Evolutionary conservation across 2,113 vertebrate species (phyloP).

Genomic region (Syrmaticus mikado): DNA sequence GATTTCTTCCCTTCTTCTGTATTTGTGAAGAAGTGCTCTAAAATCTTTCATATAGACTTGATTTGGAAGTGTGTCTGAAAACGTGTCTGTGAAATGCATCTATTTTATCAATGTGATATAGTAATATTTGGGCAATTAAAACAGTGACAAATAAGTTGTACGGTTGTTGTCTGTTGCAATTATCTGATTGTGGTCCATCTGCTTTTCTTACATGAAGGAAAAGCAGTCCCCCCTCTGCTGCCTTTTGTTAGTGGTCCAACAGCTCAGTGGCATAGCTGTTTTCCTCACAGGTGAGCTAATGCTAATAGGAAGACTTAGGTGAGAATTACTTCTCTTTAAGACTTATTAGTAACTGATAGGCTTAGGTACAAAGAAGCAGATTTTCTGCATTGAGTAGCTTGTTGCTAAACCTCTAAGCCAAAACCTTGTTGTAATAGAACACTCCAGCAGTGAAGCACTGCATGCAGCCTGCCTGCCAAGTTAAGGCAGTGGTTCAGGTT

Average conservation of each 20-base stretch:
- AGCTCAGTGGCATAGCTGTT: neutral
- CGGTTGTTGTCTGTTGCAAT: neutral
- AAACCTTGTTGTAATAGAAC: neutral
- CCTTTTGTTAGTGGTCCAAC: neutral
- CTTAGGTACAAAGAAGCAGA: neutral
- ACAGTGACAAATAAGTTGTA: neutral
- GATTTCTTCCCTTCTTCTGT: neutral
- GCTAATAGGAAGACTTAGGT: neutral
- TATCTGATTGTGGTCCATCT: neutral
- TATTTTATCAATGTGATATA: rapidly evolving
- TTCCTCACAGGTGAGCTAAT: neutral
- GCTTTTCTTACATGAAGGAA: neutral
- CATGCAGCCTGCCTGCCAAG: neutral
- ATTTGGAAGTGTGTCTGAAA: neutral
- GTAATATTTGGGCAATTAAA: neutral
- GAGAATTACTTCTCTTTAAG: neutral
- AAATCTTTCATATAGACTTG: neutral
- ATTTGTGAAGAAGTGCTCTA: neutral
- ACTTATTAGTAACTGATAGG: neutral
- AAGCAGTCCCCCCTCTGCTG: neutral
- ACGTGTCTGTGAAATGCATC: neutral
- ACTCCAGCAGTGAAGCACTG: neutral
- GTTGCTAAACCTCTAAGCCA: slow-evolving; percentile 8
- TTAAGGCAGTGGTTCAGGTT: rapidly evolving
- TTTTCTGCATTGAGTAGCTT: neutral